Conservation (phyloP, 2,888 invertebrate genomes). For the Crematogaster levior region DNA sequence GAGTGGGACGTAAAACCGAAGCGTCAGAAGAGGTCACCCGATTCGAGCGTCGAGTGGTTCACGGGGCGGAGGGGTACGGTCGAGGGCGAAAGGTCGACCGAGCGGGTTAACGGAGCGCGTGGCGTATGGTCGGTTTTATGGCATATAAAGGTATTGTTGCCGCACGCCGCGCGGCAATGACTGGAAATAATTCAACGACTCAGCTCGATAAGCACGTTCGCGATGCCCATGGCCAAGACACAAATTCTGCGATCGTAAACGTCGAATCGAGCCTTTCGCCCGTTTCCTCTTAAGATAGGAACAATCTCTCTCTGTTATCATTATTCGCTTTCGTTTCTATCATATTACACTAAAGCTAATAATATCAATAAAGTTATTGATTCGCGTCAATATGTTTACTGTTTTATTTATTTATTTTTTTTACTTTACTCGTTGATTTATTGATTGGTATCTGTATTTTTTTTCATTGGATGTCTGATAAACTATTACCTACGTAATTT, state of each 20-base stretch:
- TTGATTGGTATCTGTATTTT: slow-evolving; percentile 19
- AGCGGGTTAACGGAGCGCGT: slow-evolving; percentile 64
- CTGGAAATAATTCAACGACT: slow-evolving; percentile 80
- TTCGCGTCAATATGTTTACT: neutral
- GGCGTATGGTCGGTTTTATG: slow-evolving; percentile 77
- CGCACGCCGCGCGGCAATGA: slow-evolving; percentile 75
- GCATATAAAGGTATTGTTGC: slow-evolving; percentile 82
- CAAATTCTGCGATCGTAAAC: slow-evolving; percentile 82
- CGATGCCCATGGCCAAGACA: slow-evolving; percentile 73
- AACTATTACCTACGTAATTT: slow-evolving; percentile 10
- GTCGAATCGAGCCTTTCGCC: slow-evolving; percentile 69
- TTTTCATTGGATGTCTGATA: neutral
- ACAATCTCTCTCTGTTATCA: neutral
- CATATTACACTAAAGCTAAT: neutral
- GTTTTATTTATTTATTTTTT: neutral
- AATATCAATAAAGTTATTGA: neutral
- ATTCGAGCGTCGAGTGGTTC: slow-evolving; percentile 44
- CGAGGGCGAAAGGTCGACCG: slow-evolving; percentile 57
- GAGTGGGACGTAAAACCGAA: slow-evolving; percentile 62
- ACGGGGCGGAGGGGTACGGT: slow-evolving; percentile 32
- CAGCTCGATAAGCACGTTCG: slow-evolving; percentile 76
- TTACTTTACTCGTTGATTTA: neutral
- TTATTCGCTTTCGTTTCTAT: neutral
- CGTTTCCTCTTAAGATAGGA: neutral
- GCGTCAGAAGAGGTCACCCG: slow-evolving; percentile 58